Evolutionary conservation across 2,797 vertebrate species (phyloP), one percentile per base, ranked within the genome.

Genomic region (Scleropages formosus): DNA sequence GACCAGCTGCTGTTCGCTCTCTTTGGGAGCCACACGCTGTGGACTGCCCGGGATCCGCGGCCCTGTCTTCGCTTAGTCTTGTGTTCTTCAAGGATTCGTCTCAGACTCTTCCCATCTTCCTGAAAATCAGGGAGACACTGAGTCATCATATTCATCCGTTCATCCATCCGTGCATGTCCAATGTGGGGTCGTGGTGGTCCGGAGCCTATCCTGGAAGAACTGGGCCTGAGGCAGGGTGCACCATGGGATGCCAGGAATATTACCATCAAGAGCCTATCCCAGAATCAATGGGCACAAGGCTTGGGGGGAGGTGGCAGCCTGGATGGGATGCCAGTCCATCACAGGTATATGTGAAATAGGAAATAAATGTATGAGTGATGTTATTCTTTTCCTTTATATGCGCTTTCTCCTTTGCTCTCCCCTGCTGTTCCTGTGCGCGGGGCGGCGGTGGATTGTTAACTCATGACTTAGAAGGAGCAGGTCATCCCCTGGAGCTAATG

Each of bases 1-100:
- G 76, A 46, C 82, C 86, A 85, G 87, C 84, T 78, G 81, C 86
- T 75, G 82, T 84, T 11, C 11, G n/a, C n/a, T n/a, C n/a, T n/a
- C n/a, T n/a, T n/a, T n/a, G n/a, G n/a, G n/a, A n/a, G n/a, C n/a
- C n/a, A n/a, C n/a, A n/a, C n/a, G 20, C 18, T 3, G 20, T 12
- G 60, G 26, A 20, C 20, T 20, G 60, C 8, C 3, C n/a, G n/a
- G 7, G 60, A 22, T 7, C 20, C 26, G 20, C 22, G 9, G 20
- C 26, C 22, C 10, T 22, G 61, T 63, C 11, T 24, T 26, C 61
- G 24, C 20, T 2, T 24, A 20, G 4, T 2, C 10, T 61, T 63
- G 20, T 13, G 11, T 20, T 4, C 74, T 70, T 60, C 74, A 72
- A 64, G 71, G 49, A 60, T 73, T 68, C 59, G 64, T 74, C 77